Base-by-base conservation (phyloP, 2,888 invertebrate genomes). In the Pristionchus mayeri region DNA sequence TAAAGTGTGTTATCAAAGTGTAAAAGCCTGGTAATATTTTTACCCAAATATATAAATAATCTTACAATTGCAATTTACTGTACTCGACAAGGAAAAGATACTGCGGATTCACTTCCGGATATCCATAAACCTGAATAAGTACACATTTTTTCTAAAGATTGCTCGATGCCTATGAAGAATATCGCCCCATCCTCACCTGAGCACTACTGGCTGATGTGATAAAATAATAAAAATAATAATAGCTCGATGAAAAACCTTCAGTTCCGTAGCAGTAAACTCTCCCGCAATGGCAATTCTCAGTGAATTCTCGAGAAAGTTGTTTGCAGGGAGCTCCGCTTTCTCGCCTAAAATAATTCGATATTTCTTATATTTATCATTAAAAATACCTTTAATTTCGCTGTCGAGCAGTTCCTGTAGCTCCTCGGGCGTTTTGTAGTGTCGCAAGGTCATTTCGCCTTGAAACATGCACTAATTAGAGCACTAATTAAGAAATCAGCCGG, bases 241-340 rank as follows among this genome's bases (percentile, higher is more conserved):
- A n/a, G n/a, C n/a, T n/a, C n/a, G n/a, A n/a, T n/a, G n/a, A n/a
- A n/a, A n/a, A n/a, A 71, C 71, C 71, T 71, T 40, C 71, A 71
- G 13, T 24, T 44, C 40, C 9, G 71, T 71, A 11, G 71, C 40
- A 44, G 40, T 71, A n/a, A 71, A 71, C 44, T 71, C 71, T n/a
- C 71, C 71, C 6, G 40, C 71, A 13, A 71, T 37, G 9, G 71
- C 40, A 24, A 71, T 40, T 40, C 24, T 21, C 71, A 71, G 24
- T 18, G 71, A 21, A 16, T 71, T 71, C 24, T 71, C 71, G 40
- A 71, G n/a, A 37, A 71, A 40, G 24, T 71, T 71, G 71, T 71
- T 71, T 40, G 40, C 71, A 9, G 71, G 71, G 2, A n/a, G 37
- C 71, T 71, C 71, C 40, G 40, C n/a, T 71, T 24, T 37, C 40